Conservation (phyloP, 2,797 vertebrate genomes). For the Bucorvus abyssinicus region DNA sequence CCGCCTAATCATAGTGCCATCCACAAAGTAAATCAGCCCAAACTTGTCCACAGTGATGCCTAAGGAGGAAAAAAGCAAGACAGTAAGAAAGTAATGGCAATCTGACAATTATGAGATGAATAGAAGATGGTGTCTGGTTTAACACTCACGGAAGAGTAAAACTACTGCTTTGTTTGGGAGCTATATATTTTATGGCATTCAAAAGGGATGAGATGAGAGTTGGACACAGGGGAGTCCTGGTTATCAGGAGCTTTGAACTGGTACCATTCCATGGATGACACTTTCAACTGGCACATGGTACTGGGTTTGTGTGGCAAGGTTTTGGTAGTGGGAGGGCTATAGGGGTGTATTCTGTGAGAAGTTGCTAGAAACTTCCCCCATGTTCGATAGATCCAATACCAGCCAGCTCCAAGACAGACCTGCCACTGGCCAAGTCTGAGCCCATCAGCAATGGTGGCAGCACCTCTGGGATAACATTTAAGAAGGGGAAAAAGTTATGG, state of each 20-base stretch:
- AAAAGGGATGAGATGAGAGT: not conserved
- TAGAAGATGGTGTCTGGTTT: not conserved
- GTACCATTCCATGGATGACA: not conserved
- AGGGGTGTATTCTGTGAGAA: not conserved
- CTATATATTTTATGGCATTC: not conserved
- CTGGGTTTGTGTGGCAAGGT: not conserved
- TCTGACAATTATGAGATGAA: not conserved
- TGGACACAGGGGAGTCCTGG: not conserved
- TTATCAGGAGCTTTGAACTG: not conserved
- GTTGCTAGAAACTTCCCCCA: not conserved
- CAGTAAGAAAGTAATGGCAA: not conserved
- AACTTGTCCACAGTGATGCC: slow-evolving; percentile 97
- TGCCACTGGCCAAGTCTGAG: not conserved
- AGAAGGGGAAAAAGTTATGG: not conserved
- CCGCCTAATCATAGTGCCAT: slow-evolving; percentile 95
- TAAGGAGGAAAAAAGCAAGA: slow-evolving; percentile 56
- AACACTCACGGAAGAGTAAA: not conserved
- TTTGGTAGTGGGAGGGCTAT: too few species aligned
- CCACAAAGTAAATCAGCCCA: slow-evolving; percentile 95
- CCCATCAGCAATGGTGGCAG: too few species aligned
- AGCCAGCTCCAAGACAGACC: not conserved
- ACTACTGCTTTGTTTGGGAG: not conserved
- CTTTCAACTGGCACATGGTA: not conserved
- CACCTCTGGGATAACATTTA: not conserved
- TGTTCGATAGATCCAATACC: not conserved